Evolutionary conservation across 2,888 invertebrate genomes (phyloP).

Genomic region (Hydrotaea cyrtoneurina): DNA sequence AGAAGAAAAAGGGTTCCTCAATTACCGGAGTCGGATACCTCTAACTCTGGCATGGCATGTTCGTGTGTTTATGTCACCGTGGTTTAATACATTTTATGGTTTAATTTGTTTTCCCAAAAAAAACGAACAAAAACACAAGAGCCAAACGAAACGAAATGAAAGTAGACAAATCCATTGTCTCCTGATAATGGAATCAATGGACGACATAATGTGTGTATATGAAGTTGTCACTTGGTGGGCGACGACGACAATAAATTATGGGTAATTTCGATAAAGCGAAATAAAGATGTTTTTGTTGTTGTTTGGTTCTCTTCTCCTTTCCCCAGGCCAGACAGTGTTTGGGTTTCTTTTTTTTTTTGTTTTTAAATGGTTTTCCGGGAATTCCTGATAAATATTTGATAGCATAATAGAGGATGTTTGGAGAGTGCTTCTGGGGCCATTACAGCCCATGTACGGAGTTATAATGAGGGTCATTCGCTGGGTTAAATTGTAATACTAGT

Average conservation of each 20-base stretch:
- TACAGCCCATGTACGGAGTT: neutral
- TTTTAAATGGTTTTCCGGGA: slow-evolving; percentile 7
- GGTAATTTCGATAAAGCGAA: slow-evolving; percentile 16
- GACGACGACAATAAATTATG: slow-evolving; percentile 34
- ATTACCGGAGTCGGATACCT: neutral
- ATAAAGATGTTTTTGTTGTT: slow-evolving; percentile 27
- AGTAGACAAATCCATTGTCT: neutral
- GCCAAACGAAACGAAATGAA: slow-evolving; percentile 2
- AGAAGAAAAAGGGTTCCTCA: slow-evolving; percentile 40
- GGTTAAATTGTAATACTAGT: too few relatives aligned
- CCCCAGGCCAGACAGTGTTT: neutral
- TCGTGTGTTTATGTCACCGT: slow-evolving; percentile 40
- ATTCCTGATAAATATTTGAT: slow-evolving; percentile 6
- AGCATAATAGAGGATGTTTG: slow-evolving; percentile 28
- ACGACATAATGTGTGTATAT: slow-evolving; percentile 22
- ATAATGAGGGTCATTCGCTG: neutral
- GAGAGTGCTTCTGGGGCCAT: slow-evolving; percentile 13
- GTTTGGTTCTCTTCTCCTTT: neutral
- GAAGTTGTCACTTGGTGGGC: slow-evolving; percentile 41
- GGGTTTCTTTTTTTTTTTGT: too few relatives aligned
- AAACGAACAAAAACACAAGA: neutral
- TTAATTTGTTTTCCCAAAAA: slow-evolving; percentile 51
- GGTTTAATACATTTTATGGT: slow-evolving; percentile 50
- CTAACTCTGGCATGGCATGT: neutral
- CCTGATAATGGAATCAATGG: slow-evolving; percentile 6